Conservation (phyloP, 2,888 invertebrate genomes). For the Digitonthophagus gazella region DNA sequence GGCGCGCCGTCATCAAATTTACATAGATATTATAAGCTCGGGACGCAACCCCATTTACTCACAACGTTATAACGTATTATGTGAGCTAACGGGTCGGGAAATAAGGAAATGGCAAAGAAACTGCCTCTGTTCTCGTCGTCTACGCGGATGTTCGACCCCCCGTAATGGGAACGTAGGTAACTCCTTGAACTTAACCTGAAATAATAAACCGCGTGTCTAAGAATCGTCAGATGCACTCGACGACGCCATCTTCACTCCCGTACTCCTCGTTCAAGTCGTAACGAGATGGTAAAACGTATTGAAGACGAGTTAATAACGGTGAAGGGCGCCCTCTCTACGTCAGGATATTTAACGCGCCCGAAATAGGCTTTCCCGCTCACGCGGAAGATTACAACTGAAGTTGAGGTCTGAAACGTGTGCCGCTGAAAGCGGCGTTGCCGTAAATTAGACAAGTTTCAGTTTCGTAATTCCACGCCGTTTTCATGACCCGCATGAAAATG, state of each 20-base stretch:
- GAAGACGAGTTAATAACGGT: neutral
- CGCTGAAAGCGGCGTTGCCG: neutral
- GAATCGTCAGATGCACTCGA: neutral
- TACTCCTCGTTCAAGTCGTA: neutral
- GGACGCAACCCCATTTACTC: constrained; percentile 26
- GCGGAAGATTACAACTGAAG: neutral
- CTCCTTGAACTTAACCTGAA: neutral
- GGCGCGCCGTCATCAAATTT: constrained; percentile 28
- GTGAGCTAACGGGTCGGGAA: constrained; percentile 22
- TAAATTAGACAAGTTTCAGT: neutral
- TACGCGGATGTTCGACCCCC: neutral
- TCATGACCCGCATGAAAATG: neutral
- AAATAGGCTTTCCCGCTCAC: neutral
- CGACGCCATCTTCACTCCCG: neutral
- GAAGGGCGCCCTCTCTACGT: neutral
- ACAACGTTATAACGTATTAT: constrained; percentile 25
- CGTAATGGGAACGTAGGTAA: too few relatives aligned
- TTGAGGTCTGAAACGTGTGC: neutral
- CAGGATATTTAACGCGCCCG: neutral
- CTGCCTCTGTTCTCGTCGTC: neutral
- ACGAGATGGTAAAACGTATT: neutral
- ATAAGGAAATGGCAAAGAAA: constrained; percentile 24
- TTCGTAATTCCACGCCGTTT: neutral
- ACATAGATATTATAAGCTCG: constrained; percentile 28
- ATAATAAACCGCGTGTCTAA: neutral